phyloP scores from a whole-genome alignment of 2,888 invertebrate species.

The Cenopis cana region DNA sequence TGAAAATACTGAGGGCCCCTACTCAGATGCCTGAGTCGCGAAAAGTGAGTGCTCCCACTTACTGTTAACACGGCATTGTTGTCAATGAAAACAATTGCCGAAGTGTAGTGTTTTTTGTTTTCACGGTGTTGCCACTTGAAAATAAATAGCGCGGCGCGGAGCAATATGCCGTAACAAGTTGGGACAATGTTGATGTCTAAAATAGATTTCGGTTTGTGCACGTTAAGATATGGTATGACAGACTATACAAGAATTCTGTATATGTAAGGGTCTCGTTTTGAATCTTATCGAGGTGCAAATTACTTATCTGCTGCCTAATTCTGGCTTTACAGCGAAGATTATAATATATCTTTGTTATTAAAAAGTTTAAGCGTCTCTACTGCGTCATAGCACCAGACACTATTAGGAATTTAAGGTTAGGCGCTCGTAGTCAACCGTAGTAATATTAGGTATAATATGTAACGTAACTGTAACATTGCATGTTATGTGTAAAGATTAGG shows the following conservation, averaged over 20 bases:
- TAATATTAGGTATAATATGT: background rate
- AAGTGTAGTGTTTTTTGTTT: conserved; percentile 80
- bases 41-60: conserved; percentile 79
- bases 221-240: background rate
- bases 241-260: background rate
- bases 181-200: conserved; percentile 75
- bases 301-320: background rate
- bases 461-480: too few species aligned
- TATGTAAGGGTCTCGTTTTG: background rate
- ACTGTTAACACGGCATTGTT: conserved; percentile 83
- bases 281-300: background rate
- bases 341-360: too few species aligned
- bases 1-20: conserved; percentile 85
- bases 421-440: background rate
- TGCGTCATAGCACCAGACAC: too few species aligned
- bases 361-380: too few species aligned
- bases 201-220: conserved; percentile 58
- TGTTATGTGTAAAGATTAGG: too few species aligned
- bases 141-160: conserved; percentile 81
- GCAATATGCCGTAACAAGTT: conserved; percentile 80
- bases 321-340: background rate
- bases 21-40: conserved; percentile 82
- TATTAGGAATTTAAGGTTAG: background rate
- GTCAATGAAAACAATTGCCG: conserved; percentile 81
- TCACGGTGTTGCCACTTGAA: conserved; percentile 83